A percentile compares a stretch with the other conserved stretches of the same genome.
Evolutionary conservation across 1,140 invertebrate species (phyloP).

Genomic region (Saccostrea glomerata): DNA sequence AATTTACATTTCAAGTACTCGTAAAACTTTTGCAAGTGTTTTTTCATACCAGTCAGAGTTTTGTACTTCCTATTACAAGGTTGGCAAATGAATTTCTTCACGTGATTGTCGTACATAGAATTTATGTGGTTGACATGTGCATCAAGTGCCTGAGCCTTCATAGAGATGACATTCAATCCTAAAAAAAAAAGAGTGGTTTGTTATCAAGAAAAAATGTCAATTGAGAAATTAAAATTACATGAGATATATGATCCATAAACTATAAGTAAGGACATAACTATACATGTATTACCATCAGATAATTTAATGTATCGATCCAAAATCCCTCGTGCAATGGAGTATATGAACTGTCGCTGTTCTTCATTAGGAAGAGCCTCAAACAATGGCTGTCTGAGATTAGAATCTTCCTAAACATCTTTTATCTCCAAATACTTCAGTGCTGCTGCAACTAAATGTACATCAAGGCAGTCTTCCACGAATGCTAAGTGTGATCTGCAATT

Average conservation of each 20-base stretch:
- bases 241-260: conserved; percentile 23
- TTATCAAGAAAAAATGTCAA: neutral
- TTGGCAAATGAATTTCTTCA: neutral
- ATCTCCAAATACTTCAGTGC: neutral
- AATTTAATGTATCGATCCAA: conserved; percentile 27
- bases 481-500: conserved; percentile 25
- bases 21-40: conserved; percentile 22
- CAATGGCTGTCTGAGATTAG: conserved; percentile 12
- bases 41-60: conserved; percentile 21
- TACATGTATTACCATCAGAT: conserved; percentile 13
- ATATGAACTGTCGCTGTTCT: conserved; percentile 3
- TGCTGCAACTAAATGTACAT: neutral
- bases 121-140: neutral
- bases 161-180: neutral
- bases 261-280: neutral
- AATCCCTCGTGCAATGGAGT: conserved; percentile 22
- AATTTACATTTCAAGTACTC: neutral
- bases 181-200: conserved; percentile 5
- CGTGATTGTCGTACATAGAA: neutral
- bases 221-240: conserved; percentile 15
- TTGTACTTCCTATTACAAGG: conserved; percentile 40
- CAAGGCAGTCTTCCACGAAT: conserved; percentile 22
- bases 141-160: conserved; percentile 18
- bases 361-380: conserved; percentile 22
- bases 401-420: neutral